Percentiles rank a stretch among this genome's conserved stretches.
Conservation (phyloP, 2,888 invertebrate species). For the Dasypogon diadema region DNA sequence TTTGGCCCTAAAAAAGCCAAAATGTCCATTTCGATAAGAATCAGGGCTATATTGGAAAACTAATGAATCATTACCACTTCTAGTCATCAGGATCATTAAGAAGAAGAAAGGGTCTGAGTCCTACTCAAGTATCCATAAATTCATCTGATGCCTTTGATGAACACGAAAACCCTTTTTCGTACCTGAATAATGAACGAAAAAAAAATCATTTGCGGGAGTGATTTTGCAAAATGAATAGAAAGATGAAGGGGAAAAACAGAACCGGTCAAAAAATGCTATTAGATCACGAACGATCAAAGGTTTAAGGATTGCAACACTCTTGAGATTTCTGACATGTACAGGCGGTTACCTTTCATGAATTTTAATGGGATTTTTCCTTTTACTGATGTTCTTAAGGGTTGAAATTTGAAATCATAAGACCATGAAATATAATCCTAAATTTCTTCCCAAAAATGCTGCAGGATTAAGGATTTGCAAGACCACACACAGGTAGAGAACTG, state of each 20-base stretch:
- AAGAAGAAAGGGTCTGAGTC: neutral
- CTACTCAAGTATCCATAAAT: slow-evolving; percentile 40
- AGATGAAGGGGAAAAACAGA: neutral
- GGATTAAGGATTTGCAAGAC: neutral
- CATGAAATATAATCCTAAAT: slow-evolving; percentile 23
- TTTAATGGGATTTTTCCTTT: neutral
- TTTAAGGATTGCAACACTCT: slow-evolving; percentile 8
- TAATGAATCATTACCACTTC: slow-evolving; percentile 28
- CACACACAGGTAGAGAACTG: neutral
- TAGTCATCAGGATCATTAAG: slow-evolving; percentile 16
- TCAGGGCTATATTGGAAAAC: neutral
- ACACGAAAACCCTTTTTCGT: slow-evolving; percentile 16
- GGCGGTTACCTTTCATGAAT: neutral
- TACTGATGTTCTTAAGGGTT: neutral
- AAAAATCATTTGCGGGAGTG: neutral
- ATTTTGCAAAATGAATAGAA: slow-evolving; percentile 15
- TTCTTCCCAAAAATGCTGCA: neutral
- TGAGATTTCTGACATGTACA: neutral
- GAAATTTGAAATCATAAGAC: slow-evolving; percentile 14
- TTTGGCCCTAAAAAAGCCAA: neutral
- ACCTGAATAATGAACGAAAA: neutral
- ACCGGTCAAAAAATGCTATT: neutral
- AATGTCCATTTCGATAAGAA: slow-evolving; percentile 12
- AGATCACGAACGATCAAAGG: neutral
- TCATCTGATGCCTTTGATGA: slow-evolving; percentile 29